Evolutionary conservation across 2,797 vertebrate genomes (phyloP), one percentile per base, ranked within the genome.

Genomic region (Megalops cyprinoides): DNA sequence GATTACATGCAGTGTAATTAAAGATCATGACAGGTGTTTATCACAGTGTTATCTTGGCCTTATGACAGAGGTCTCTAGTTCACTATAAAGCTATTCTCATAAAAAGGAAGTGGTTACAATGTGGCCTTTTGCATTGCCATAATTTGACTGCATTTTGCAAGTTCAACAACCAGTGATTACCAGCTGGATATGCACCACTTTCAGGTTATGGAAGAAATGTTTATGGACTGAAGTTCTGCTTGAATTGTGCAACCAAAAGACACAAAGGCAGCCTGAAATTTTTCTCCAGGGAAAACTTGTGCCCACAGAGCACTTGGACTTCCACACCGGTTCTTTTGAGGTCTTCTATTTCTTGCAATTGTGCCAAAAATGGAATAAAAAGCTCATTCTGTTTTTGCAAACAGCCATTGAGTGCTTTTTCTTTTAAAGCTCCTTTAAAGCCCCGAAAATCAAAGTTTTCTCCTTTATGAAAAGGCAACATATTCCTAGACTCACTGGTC

Each of bases 311-410:
- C 83, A 89, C 87, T 87, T 79, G 39, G 80, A 85, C 82, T 82
- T 90, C 85, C 82, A 87, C 79, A 75, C 87, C 81, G 84, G 84
- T 89, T 88, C 87, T 86, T 89, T 90, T 88, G 85, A 91, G 85
- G 83, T 83, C 85, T 84, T 82, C 84, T 81, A 84, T 81, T 83
- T 77, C 81, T 78, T 67, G 84, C 65, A 85, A 69, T 77, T 77
- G 82, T 93, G 91, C 93, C 92, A 94, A 90, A 86, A 89, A 80
- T 81, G 79, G 80, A 91, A 91, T 90, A 87, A 94, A 93, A 94
- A 92, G 89, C 91, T 93, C 83, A 84, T 93, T 94, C 90, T 91
- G 82, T 86, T 82, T 89, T 88, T 87, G 82, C 84, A 86, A 88
- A 79, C 84, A 89, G 89, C 82, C 78, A 81, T 78, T 84, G 82